Evolutionary conservation across 1,140 invertebrate species (phyloP).

Genomic region (roundworm (Caenorhabditis elegans)): DNA sequence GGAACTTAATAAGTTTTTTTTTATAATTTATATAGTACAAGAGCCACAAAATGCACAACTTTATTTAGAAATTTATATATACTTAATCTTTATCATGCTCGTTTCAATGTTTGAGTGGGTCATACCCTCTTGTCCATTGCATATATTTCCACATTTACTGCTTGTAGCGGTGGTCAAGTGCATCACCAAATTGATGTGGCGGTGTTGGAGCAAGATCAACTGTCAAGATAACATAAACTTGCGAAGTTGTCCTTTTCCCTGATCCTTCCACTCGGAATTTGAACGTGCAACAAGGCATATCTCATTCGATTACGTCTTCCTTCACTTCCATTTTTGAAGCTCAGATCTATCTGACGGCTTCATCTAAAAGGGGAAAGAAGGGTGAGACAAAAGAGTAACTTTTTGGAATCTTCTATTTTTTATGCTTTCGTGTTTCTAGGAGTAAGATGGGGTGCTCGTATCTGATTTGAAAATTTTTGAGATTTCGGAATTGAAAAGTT

Average conservation of each 20-base stretch:
- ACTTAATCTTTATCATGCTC: no score
- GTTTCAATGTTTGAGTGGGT: no score
- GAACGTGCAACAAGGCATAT: slow-evolving; percentile 5
- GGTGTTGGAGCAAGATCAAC: not conserved
- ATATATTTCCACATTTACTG: no score
- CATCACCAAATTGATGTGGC: not conserved
- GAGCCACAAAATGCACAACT: no score
- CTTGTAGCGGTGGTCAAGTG: not conserved
- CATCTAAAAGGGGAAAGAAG: not conserved
- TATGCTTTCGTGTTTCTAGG: not conserved
- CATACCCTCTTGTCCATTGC: no score
- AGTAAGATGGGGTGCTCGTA: not conserved
- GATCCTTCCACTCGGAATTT: not conserved
- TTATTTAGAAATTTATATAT: no score
- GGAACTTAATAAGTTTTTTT: no score
- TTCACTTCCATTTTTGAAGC: not conserved
- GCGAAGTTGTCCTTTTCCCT: no score
- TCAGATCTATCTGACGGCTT: not conserved
- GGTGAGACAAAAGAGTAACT: not conserved
- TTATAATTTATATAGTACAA: no score
- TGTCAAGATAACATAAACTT: not conserved
- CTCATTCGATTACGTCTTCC: slow-evolving; percentile 8
- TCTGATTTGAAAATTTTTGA: not conserved
- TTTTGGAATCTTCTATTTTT: not conserved
- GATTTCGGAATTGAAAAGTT: no score